Evolutionary conservation across 2,113 vertebrate species (phyloP).

Genomic region (Odontesthes bonariensis): DNA sequence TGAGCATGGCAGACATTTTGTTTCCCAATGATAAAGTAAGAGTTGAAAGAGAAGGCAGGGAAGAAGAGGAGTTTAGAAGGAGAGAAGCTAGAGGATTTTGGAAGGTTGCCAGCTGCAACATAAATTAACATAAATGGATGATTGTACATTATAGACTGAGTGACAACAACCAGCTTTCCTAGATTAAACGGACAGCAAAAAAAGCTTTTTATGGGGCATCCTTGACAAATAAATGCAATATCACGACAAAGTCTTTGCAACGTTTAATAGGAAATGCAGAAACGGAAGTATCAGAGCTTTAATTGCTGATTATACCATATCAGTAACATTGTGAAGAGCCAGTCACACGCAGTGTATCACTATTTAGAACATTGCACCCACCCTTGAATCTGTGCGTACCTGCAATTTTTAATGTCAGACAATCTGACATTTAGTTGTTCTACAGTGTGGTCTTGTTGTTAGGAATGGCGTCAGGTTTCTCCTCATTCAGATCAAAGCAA

Average conservation of each 20-base stretch:
- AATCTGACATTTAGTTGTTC: slow-evolving; percentile 27
- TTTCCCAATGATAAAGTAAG: slow-evolving; percentile 55
- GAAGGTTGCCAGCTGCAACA: slow-evolving; percentile 55
- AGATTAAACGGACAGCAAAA: slow-evolving; percentile 5
- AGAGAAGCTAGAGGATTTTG: slow-evolving; percentile 33
- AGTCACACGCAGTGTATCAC: not conserved
- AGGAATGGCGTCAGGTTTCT: slow-evolving; percentile 51
- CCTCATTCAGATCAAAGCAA: slow-evolving; percentile 69
- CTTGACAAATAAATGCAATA: not conserved
- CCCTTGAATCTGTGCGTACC: not conserved
- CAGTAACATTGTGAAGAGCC: not conserved
- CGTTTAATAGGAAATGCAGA: not conserved
- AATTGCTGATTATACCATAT: not conserved
- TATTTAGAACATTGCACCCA: not conserved
- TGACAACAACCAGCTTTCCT: not conserved
- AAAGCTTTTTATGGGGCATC: not conserved
- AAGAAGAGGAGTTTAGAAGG: slow-evolving; percentile 37
- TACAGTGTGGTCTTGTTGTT: slow-evolving; percentile 39
- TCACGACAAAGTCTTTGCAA: not conserved
- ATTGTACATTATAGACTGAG: slow-evolving; percentile 12
- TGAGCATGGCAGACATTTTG: slow-evolving; percentile 74
- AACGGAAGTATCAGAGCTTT: not conserved
- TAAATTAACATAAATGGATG: slow-evolving; percentile 39
- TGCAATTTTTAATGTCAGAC: slow-evolving; percentile 12
- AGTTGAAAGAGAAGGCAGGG: slow-evolving; percentile 37